Evolutionary conservation across 2,113 vertebrate species (phyloP).

Genomic region (Zosterops lateralis): DNA sequence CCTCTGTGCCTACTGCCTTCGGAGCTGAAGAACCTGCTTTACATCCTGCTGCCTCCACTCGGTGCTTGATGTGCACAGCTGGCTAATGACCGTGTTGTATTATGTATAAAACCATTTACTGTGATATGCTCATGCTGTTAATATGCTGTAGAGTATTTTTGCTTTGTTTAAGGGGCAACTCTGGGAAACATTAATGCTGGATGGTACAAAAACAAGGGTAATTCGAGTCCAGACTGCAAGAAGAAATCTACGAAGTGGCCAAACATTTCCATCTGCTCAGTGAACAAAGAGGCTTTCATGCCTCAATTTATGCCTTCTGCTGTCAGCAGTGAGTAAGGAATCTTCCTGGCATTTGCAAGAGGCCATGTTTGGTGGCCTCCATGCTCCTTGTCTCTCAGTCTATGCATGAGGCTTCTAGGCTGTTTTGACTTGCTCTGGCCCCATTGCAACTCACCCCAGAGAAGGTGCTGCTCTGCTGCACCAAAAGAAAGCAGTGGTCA

Average conservation of each 20-base stretch:
- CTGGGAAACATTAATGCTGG: conserved; percentile 26
- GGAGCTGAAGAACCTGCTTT: neutral
- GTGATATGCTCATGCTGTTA: neutral
- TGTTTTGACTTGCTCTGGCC: neutral
- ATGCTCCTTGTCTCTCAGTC: neutral
- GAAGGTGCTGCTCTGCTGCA: neutral
- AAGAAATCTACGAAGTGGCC: conserved; percentile 26
- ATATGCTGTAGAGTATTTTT: conserved; percentile 6
- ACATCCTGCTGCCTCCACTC: conserved; percentile 8
- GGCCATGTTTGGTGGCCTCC: neutral
- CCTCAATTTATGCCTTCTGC: conserved; percentile 5
- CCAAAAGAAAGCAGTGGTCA: neutral
- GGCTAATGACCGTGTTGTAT: conserved; percentile 37
- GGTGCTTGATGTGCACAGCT: conserved; percentile 38
- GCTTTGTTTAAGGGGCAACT: conserved; percentile 34
- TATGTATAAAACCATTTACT: conserved; percentile 32
- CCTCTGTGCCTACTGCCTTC: neutral
- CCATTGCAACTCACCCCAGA: neutral
- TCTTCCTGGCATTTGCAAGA: neutral
- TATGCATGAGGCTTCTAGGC: neutral
- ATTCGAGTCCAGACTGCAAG: conserved; percentile 17
- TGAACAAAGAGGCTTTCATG: neutral
- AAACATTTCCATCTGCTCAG: conserved; percentile 63
- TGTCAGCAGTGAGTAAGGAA: neutral
- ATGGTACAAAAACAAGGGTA: conserved; percentile 36